Conservation (phyloP, 2,113 vertebrate species). For the Astur gentilis region DNA sequence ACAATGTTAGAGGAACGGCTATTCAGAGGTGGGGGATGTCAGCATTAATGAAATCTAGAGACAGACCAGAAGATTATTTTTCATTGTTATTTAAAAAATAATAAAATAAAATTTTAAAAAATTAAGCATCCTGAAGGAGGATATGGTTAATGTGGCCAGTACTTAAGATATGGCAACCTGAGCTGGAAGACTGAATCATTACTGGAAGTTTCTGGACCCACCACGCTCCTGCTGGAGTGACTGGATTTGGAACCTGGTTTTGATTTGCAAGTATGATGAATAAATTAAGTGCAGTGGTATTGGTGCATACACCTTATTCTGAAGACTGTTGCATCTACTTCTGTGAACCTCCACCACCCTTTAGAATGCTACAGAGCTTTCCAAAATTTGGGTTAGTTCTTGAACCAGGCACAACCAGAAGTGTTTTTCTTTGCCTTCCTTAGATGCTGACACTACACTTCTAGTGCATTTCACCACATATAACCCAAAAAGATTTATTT, state of each 20-base stretch:
- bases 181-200: background rate
- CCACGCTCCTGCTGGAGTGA: background rate
- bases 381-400: background rate
- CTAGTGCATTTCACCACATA: background rate
- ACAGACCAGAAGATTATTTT: background rate
- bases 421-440: background rate
- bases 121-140: background rate
- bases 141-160: background rate
- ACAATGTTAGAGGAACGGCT: background rate
- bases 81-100: background rate
- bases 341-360: background rate
- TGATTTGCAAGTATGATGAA: background rate
- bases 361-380: background rate
- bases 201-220: background rate
- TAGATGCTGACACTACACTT: background rate
- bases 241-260: background rate
- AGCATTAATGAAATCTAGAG: background rate
- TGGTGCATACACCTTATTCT: background rate
- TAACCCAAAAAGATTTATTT: background rate
- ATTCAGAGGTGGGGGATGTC: background rate
- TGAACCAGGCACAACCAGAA: background rate
- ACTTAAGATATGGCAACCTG: accelerated
- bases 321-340: background rate
- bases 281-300: background rate
- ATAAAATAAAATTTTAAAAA: background rate